Conservation (phyloP, 2,797 vertebrate genomes). For the Scolopax rusticola region DNA sequence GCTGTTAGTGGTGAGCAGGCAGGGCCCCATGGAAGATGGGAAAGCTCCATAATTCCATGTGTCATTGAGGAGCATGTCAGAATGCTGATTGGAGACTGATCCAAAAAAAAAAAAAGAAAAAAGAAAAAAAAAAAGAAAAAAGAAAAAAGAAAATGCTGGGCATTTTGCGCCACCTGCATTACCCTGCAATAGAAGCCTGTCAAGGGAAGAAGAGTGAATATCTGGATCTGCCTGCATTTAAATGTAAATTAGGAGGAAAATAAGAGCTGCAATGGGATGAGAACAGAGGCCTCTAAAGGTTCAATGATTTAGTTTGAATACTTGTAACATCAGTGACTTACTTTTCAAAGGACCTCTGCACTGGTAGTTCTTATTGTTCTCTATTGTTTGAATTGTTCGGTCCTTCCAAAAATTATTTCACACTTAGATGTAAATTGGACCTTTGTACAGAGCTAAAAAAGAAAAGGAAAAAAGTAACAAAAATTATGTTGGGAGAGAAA, state of each 20-base stretch:
- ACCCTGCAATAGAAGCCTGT: slow-evolving; percentile 30
- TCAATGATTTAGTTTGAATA: slow-evolving; percentile 18
- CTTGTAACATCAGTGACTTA: slow-evolving; percentile 4
- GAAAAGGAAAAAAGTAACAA: neutral
- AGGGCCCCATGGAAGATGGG: neutral
- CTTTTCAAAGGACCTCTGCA: slow-evolving; percentile 25
- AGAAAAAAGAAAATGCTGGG: neutral
- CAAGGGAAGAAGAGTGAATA: slow-evolving; percentile 21
- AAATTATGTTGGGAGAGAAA: neutral
- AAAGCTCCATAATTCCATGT: neutral
- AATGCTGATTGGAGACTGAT: neutral
- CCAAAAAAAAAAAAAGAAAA: neutral
- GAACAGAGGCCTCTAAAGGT: slow-evolving; percentile 35
- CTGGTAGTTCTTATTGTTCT: slow-evolving; percentile 16
- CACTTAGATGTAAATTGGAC: neutral
- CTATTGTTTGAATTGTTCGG: slow-evolving; percentile 5
- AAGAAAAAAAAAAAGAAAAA: neutral
- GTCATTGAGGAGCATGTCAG: neutral
- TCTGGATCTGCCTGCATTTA: slow-evolving; percentile 14
- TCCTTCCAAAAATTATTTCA: slow-evolving; percentile 8
- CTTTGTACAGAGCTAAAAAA: neutral
- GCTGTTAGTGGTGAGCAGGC: accelerated
- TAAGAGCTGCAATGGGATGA: slow-evolving; percentile 52
- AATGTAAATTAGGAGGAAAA: slow-evolving; percentile 59
- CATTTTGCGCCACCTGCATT: slow-evolving; percentile 28